Conservation (phyloP, 2,888 invertebrate genomes). For the Mycalesis mineus region DNA sequence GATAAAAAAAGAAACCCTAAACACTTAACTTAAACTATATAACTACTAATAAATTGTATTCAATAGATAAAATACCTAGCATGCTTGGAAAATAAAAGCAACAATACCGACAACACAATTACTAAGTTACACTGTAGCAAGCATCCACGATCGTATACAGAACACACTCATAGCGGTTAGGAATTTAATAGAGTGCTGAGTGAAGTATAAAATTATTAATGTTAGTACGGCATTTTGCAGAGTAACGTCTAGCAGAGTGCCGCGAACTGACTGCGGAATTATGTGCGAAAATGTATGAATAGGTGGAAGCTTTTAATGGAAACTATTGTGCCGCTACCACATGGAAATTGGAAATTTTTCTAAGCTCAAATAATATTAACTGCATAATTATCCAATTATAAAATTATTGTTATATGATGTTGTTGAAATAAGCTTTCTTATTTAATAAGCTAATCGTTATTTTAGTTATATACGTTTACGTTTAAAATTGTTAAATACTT, state of each 20-base stretch:
- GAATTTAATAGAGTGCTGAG: conserved; percentile 28
- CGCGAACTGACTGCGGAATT: conserved; percentile 35
- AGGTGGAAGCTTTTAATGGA: conserved; percentile 32
- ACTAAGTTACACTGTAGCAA: conserved; percentile 19
- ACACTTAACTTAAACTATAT: too few relatives aligned
- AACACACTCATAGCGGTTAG: conserved; percentile 15
- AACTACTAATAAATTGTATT: too few relatives aligned
- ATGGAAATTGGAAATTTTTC: too few relatives aligned
- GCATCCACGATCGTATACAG: conserved; percentile 11
- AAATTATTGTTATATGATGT: too few relatives aligned
- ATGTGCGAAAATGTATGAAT: conserved; percentile 39
- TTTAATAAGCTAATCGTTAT: too few relatives aligned
- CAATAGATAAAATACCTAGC: too few relatives aligned
- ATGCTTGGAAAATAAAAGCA: not conserved
- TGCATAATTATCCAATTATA: too few relatives aligned
- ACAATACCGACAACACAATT: not conserved
- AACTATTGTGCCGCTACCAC: not conserved
- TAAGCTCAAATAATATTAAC: too few relatives aligned
- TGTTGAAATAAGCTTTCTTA: too few relatives aligned
- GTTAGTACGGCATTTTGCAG: conserved; percentile 28
- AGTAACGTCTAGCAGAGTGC: conserved; percentile 31
- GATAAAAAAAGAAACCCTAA: too few relatives aligned
- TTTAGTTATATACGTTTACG: too few relatives aligned
- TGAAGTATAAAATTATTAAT: conserved; percentile 28
- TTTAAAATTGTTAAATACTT: too few relatives aligned